Base-by-base conservation (phyloP, 2,797 vertebrate genomes). In the Thalassophryne amazonica region DNA sequence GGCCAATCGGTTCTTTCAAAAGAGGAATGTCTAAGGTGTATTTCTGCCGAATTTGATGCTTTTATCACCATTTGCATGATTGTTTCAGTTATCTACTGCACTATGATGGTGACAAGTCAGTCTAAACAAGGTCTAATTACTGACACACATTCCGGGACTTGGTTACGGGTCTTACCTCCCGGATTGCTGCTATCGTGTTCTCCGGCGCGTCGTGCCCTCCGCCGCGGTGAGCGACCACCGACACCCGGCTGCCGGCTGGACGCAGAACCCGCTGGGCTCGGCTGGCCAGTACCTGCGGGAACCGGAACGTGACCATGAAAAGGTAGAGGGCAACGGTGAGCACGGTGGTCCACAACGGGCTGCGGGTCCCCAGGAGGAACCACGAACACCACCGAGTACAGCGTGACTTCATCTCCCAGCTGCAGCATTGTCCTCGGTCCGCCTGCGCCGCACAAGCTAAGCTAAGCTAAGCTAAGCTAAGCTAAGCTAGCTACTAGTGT, bases 161-260 rank as follows among this genome's bases (percentile, higher is more conserved):
- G 5, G 2, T 11, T 0, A 3, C 0, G 5, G 5, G 7, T 24
- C 86, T 78, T 56, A 96, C 95, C 91, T 92, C 88, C 59, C 92
- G 78, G 68, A 97, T 93, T 34, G 95, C 94, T 0, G 87, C 92
- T 64, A 97, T 57, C 2, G 95, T 97, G 89, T 97, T 97, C 85
- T 97, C 95, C 6, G 95, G 95, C 1, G 94, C 95, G 48, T 97
- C 95, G 81, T 95, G 90, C 4, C 89, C 81, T 1, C 92, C 95
- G 12, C 89, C 95, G 22, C 95, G 91, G 71, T 93, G 94, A 38
- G 94, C 95, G 69, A 97, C 89, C 66, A 82, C 89, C 3, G 90
- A 78, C 3, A 91, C 69, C 39, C 76, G 62, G 33, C 66, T 48
- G 36, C 69, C 62, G 48, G 65, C 31, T 35, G 85, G 93, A 69